These are phyloP conservation scores for Tenualosa thibaudeaui DNA, from an alignment of 2,797 vertebrate genomes.

Conservation along the genomic window DNA sequence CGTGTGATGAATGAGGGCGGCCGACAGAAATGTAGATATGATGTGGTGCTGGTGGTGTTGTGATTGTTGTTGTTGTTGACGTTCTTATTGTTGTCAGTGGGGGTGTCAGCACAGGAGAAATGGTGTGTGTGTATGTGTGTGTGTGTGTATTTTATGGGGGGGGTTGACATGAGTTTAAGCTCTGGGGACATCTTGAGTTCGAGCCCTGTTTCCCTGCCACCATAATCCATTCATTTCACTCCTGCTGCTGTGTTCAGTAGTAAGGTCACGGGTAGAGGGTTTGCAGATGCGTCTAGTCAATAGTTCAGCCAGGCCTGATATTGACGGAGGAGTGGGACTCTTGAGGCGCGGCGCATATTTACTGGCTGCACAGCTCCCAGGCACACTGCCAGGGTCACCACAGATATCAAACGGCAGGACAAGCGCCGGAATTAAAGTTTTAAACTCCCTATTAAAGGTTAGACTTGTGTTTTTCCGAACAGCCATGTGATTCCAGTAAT, in stretches of 20 bases:
- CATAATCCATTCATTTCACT: conserved; percentile 43
- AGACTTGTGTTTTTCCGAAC: conserved; percentile 38
- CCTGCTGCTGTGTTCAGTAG: conserved; percentile 41
- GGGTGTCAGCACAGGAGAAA: background rate
- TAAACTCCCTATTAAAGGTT: conserved; percentile 46
- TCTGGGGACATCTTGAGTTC: background rate
- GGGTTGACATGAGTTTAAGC: conserved; percentile 14
- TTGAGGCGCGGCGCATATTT: conserved; percentile 40
- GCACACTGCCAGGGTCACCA: conserved; percentile 40
- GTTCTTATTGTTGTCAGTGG: background rate
- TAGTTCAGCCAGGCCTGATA: conserved; percentile 52
- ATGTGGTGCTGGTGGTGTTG: background rate
- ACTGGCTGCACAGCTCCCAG: conserved; percentile 28
- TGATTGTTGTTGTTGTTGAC: background rate
- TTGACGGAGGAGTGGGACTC: conserved; percentile 44
- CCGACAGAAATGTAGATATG: conserved; percentile 24
- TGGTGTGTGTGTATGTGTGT: background rate
- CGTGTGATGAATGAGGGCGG: background rate
- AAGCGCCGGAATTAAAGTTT: conserved; percentile 50
- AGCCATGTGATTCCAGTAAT: conserved; percentile 16
- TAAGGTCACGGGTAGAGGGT: conserved; percentile 37
- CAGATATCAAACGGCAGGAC: conserved; percentile 49
- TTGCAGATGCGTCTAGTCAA: conserved; percentile 50
- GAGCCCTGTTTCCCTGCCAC: background rate
- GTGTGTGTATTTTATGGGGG: background rate